Conservation (phyloP, 2,113 vertebrate species). For the Malurus elegans region DNA sequence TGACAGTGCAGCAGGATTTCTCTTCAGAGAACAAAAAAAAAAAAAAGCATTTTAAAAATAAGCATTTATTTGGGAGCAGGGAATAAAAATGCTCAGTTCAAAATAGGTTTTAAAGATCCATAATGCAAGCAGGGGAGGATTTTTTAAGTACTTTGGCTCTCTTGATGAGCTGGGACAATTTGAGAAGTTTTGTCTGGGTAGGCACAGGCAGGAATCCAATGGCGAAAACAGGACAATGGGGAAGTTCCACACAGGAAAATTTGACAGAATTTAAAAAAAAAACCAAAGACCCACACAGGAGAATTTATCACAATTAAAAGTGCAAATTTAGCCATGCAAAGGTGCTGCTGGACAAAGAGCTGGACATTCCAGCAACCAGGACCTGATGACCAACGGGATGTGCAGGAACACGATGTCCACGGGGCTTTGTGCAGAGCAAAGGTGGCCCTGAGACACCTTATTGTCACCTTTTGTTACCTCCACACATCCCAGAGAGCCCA, state of each 20-base stretch:
- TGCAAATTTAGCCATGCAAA: background rate
- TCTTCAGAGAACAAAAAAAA: background rate
- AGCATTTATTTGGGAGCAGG: background rate
- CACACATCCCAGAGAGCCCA: background rate
- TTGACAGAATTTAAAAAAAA: no score
- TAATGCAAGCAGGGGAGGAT: background rate
- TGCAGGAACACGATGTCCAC: background rate
- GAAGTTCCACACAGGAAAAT: background rate
- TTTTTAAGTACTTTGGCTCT: background rate
- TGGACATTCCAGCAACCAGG: fast-evolving
- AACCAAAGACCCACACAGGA: background rate
- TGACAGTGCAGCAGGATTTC: background rate
- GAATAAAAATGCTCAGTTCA: background rate
- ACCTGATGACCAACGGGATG: fast-evolving
- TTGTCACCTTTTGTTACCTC: fast-evolving
- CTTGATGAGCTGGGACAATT: background rate
- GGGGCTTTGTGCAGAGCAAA: background rate
- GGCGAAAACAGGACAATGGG: background rate
- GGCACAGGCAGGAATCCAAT: background rate
- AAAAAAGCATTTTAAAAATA: background rate
- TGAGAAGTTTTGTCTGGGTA: background rate
- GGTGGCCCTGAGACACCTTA: background rate
- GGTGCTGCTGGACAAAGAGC: background rate
- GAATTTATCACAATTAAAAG: background rate
- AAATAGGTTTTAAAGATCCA: background rate